A percentile compares a stretch with the other conserved stretches of the same genome.
Conservation (phyloP, 2,113 vertebrate species). For the Salvelinus alpinus region DNA sequence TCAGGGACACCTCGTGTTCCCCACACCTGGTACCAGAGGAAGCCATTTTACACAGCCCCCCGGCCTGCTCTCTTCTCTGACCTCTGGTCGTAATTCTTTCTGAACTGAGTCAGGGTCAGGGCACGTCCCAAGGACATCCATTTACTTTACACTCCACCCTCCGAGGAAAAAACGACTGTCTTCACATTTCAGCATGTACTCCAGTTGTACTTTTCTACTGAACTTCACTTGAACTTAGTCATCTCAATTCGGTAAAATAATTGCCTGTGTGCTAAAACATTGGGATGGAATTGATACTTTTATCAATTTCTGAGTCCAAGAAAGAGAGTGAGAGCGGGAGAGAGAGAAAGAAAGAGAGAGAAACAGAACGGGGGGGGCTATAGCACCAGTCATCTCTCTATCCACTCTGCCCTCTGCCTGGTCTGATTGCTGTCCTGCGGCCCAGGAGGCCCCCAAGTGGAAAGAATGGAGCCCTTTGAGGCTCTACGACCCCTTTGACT, state of each 20-base stretch:
- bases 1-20: conserved; percentile 54
- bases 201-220: too few species aligned
- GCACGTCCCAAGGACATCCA: neutral
- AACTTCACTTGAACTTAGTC: too few species aligned
- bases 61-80: conserved; percentile 36
- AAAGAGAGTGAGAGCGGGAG: too few species aligned
- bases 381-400: neutral
- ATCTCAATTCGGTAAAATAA: too few species aligned
- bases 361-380: neutral
- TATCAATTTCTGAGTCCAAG: too few species aligned
- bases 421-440: conserved; percentile 36
- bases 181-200: too few species aligned
- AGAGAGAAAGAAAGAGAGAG: too few species aligned
- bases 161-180: too few species aligned
- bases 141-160: too few species aligned
- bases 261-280: too few species aligned
- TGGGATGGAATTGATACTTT: too few species aligned
- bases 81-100: conserved; percentile 49
- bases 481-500: conserved; percentile 60
- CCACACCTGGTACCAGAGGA: conserved; percentile 65
- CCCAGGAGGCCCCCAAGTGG: conserved; percentile 42
- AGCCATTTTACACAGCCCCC: conserved; percentile 59
- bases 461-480: conserved; percentile 56
- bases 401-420: conserved; percentile 16
- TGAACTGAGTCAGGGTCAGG: conserved; percentile 29